A percentile compares a stretch with the other conserved stretches of the same genome.
phyloP scores from a whole-genome alignment of 2,888 invertebrate species.

The Diaprepes abbreviatus region DNA sequence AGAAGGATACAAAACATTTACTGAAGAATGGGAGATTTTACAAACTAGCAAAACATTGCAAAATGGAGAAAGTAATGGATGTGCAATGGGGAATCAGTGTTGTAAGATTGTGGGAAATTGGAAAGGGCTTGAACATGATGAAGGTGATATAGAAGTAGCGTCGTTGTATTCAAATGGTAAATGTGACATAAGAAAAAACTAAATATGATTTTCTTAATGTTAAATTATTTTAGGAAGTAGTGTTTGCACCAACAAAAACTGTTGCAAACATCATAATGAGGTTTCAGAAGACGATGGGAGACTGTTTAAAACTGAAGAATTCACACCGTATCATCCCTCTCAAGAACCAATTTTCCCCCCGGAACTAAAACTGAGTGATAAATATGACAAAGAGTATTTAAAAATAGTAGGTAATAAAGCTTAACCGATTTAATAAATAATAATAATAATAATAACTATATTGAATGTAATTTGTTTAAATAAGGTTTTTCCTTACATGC shows the following conservation, averaged over 20 bases:
- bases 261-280: neutral
- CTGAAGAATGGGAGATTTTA: conserved; percentile 77
- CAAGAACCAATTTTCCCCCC: conserved; percentile 96
- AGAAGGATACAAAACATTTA: conserved; percentile 89
- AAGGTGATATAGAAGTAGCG: neutral
- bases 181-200: neutral
- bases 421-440: neutral
- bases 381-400: conserved; percentile 74
- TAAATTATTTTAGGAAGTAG: conserved; percentile 6
- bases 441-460: too few relatives aligned
- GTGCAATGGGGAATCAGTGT: conserved; percentile 76
- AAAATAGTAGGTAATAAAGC: conserved; percentile 71
- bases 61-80: conserved; percentile 59
- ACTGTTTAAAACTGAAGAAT: conserved; percentile 74
- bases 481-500: too few relatives aligned
- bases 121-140: neutral
- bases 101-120: conserved; percentile 68
- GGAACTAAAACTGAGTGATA: conserved; percentile 77
- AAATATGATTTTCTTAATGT: too few relatives aligned
- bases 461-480: too few relatives aligned
- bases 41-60: conserved; percentile 57
- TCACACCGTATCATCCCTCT: conserved; percentile 80
- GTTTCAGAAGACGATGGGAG: conserved; percentile 57
- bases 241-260: conserved; percentile 8
- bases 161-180: conserved; percentile 44